These are phyloP conservation scores for Nyctalus aviator DNA, from an alignment of 2,797 vertebrate species.

Conservation along the genomic window DNA sequence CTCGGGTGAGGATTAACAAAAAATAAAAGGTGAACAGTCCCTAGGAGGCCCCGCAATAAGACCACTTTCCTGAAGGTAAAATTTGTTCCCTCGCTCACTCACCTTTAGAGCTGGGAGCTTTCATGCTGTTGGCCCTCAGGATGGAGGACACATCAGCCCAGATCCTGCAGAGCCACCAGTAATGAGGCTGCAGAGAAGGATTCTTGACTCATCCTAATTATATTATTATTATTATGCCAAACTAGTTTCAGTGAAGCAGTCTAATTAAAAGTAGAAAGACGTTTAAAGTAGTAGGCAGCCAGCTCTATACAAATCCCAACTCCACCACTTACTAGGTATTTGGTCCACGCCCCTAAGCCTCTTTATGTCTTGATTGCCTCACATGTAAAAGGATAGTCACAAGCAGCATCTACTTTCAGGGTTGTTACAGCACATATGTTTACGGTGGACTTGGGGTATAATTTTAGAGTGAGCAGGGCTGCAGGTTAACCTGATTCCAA, in stretches of 20 bases:
- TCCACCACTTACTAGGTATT: background rate
- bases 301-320: background rate
- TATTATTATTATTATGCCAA: background rate
- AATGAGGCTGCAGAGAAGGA: background rate
- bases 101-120: background rate
- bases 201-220: background rate
- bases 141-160: background rate
- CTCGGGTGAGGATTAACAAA: background rate
- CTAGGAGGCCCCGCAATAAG: background rate
- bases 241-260: background rate
- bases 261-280: background rate
- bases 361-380: background rate
- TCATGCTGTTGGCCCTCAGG: background rate
- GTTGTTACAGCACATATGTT: background rate
- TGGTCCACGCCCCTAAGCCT: background rate
- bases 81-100: background rate
- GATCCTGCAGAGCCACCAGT: background rate
- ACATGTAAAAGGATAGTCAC: background rate
- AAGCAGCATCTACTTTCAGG: background rate
- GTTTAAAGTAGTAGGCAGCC: background rate
- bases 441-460: background rate
- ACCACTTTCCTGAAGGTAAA: background rate
- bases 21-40: background rate
- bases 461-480: background rate
- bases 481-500: background rate